Conservation (phyloP, 2,113 vertebrate species). For the Thermophis baileyi region DNA sequence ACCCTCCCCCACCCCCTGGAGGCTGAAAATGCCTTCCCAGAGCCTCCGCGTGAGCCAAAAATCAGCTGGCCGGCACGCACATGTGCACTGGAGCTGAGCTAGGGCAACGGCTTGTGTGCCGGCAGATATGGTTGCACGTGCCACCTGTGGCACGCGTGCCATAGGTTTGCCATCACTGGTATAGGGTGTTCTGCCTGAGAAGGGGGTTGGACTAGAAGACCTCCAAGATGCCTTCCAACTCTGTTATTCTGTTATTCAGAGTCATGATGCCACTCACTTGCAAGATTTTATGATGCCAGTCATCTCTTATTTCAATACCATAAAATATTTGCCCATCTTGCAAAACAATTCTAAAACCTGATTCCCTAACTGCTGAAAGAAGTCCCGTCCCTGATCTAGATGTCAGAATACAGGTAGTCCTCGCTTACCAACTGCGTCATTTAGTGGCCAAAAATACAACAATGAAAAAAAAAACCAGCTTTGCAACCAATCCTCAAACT, state of each 20-base stretch:
- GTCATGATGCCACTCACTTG: neutral
- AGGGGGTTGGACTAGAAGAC: neutral
- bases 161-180: too few species aligned
- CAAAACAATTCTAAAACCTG: neutral
- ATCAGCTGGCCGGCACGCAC: too few species aligned
- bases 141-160: too few species aligned
- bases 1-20: too few species aligned
- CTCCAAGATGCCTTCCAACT: neutral
- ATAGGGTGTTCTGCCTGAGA: neutral
- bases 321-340: neutral
- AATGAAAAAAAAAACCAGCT: neutral
- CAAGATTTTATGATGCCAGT: neutral
- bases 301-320: neutral
- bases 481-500: neutral
- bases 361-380: neutral
- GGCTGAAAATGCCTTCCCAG: too few species aligned
- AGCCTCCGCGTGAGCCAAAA: too few species aligned
- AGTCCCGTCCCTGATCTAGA: neutral
- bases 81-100: too few species aligned
- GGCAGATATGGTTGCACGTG: too few species aligned
- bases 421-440: neutral
- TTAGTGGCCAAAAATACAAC: neutral
- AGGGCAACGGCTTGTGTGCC: too few species aligned
- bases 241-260: neutral
- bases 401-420: neutral